Percentiles rank a stretch among this genome's conserved stretches.
Evolutionary conservation across 2,113 vertebrate species (phyloP).

Genomic region (Pollachius pollachius): DNA sequence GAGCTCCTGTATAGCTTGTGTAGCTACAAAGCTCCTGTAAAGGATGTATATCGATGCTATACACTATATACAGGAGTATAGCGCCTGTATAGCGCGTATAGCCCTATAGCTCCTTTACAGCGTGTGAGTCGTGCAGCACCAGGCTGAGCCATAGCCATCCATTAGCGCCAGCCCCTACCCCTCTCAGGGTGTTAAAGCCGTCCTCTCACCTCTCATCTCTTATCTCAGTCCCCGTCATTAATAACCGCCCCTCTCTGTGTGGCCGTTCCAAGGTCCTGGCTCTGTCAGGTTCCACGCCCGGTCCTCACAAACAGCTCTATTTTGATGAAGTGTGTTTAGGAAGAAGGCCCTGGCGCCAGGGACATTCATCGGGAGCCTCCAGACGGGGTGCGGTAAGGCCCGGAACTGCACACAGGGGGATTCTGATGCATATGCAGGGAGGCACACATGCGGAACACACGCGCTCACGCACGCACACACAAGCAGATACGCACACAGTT

Average conservation of each 20-base stretch:
- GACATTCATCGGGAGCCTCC: slow-evolving; percentile 39
- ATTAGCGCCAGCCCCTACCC: background rate
- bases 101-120: background rate
- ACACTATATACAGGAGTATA: too few species aligned
- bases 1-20: too few species aligned
- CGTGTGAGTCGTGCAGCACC: background rate
- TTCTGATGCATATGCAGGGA: background rate
- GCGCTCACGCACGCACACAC: too few species aligned
- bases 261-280: slow-evolving; percentile 30
- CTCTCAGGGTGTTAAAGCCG: slow-evolving; percentile 23
- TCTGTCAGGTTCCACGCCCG: slow-evolving; percentile 43
- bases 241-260: slow-evolving; percentile 37
- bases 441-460: too few species aligned
- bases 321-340: slow-evolving; percentile 24
- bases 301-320: slow-evolving; percentile 9
- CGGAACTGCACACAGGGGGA: background rate
- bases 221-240: slow-evolving; percentile 36
- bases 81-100: too few species aligned
- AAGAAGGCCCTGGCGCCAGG: slow-evolving; percentile 17
- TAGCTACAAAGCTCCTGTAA: too few species aligned
- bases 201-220: slow-evolving; percentile 35
- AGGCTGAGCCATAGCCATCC: slow-evolving; percentile 1
- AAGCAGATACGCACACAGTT: too few species aligned
- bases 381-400: background rate
- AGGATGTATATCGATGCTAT: too few species aligned